A percentile compares a stretch with the other conserved stretches of the same genome.
Evolutionary conservation across 2,888 invertebrate genomes (phyloP).

Genomic region (Lycia hirtaria): DNA sequence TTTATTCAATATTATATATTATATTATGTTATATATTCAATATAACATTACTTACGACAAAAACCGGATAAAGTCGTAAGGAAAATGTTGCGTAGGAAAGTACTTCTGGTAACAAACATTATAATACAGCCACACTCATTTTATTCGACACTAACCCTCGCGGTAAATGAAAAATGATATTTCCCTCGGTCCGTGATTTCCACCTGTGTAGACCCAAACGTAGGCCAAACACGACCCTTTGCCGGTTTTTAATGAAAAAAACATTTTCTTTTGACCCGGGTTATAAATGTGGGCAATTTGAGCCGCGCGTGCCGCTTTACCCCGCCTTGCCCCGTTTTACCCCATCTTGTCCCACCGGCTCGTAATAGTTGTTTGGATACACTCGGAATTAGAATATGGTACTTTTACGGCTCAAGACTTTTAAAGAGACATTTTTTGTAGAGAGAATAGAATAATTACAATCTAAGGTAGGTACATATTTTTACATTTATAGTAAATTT

Average conservation of each 20-base stretch:
- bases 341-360: background rate
- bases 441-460: too few relatives aligned
- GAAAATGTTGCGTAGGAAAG: background rate
- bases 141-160: constrained; percentile 21
- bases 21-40: too few relatives aligned
- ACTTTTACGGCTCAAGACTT: constrained; percentile 20
- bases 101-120: constrained; percentile 2
- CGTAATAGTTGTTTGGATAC: constrained; percentile 40
- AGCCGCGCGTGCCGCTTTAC: constrained; percentile 39
- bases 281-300: constrained; percentile 49
- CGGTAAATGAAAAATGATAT: constrained; percentile 36
- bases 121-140: constrained; percentile 12
- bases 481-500: too few relatives aligned
- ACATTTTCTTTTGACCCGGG: constrained; percentile 43
- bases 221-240: constrained; percentile 33
- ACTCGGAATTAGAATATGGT: constrained; percentile 32
- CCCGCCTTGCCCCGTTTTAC: constrained; percentile 20
- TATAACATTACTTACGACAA: background rate
- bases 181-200: constrained; percentile 30
- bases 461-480: too few relatives aligned
- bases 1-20: too few relatives aligned
- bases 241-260: constrained; percentile 38
- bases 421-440: background rate
- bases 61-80: constrained; percentile 4
- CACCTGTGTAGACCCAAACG: constrained; percentile 28